Evolutionary conservation across 2,113 vertebrate species (phyloP).

Genomic region (Oxyura jamaicensis): DNA sequence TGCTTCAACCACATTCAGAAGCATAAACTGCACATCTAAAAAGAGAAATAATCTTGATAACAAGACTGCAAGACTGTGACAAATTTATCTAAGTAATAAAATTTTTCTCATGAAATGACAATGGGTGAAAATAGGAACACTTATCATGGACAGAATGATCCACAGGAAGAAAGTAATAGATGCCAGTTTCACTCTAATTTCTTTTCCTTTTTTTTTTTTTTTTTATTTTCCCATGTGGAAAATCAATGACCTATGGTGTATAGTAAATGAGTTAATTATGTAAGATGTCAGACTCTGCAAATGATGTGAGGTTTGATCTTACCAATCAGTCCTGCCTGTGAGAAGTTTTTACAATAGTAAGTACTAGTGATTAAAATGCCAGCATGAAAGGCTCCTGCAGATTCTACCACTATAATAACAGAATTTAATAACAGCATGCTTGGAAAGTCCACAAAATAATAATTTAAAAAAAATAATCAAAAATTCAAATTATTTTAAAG

Average conservation of each 20-base stretch:
- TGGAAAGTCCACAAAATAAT: constrained; percentile 17
- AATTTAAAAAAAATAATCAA: too few species aligned
- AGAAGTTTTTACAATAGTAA: constrained; percentile 60
- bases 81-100: constrained; percentile 3
- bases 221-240: constrained; percentile 31
- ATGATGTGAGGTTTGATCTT: constrained; percentile 65
- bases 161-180: constrained; percentile 49
- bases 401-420: constrained; percentile 36
- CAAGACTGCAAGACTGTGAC: neutral
- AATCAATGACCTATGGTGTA: constrained; percentile 62
- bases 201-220: constrained; percentile 38
- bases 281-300: constrained; percentile 43
- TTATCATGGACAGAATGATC: constrained; percentile 12
- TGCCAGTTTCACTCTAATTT: constrained; percentile 34
- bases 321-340: constrained; percentile 64
- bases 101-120: constrained; percentile 22
- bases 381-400: constrained; percentile 55
- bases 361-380: constrained; percentile 73
- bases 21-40: neutral
- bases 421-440: constrained; percentile 50
- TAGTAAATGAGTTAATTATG: constrained; percentile 73
- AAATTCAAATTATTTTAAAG: constrained; percentile 14
- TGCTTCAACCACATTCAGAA: neutral
- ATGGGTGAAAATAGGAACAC: neutral
- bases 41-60: neutral